Conservation (phyloP, 2,888 invertebrate genomes). For the Hirtodrosophila histrioides region DNA sequence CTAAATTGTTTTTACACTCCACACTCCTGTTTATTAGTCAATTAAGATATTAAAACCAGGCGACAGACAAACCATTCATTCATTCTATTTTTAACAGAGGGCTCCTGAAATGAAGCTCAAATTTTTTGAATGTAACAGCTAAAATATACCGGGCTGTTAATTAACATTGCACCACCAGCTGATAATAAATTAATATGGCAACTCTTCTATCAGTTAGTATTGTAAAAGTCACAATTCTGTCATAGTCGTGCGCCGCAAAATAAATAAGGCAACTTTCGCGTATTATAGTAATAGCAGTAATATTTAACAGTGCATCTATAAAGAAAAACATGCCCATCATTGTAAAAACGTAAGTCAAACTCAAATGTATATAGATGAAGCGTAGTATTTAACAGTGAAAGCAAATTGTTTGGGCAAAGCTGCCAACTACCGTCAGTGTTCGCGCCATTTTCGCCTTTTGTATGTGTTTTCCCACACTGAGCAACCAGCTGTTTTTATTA, state of each 20-base stretch:
- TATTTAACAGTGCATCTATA: not conserved
- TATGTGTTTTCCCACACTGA: slow-evolving; percentile 37
- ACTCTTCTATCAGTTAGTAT: not conserved
- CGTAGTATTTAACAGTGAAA: no score
- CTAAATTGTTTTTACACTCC: no score
- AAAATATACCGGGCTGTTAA: slow-evolving; percentile 9
- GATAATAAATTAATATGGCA: slow-evolving; percentile 29
- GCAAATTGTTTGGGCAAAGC: not conserved
- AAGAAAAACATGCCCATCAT: slow-evolving; percentile 75
- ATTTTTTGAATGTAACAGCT: slow-evolving; percentile 5
- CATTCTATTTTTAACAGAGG: no score
- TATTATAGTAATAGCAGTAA: not conserved
- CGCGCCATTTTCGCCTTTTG: slow-evolving; percentile 40
- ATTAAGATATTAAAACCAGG: no score
- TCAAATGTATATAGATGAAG: not conserved
- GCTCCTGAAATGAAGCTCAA: not conserved
- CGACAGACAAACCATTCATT: not conserved
- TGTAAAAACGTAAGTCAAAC: slow-evolving; percentile 80
- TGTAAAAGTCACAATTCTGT: not conserved
- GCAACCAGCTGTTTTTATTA: slow-evolving; percentile 42
- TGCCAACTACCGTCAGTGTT: slow-evolving; percentile 8
- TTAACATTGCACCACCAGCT: slow-evolving; percentile 12
- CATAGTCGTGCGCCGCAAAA: no score
- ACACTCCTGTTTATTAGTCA: no score
- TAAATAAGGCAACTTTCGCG: not conserved